phyloP scores from a whole-genome alignment of 37 sponge, comb jelly and placozoan species.

The Hormiphora californensis region DNA sequence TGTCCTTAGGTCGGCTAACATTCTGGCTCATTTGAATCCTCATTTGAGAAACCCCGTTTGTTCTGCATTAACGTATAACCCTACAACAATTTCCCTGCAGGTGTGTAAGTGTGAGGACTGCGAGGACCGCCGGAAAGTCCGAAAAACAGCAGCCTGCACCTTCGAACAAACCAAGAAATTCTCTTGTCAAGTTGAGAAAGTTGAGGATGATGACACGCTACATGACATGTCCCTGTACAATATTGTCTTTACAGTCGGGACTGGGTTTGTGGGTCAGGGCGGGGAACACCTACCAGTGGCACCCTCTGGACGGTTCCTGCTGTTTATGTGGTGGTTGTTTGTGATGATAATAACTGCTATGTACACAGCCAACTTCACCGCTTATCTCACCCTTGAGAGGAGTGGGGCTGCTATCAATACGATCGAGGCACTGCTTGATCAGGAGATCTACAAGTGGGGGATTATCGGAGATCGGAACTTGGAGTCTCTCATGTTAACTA shows the following conservation, averaged over 20 bases:
- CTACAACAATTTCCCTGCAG: too few relatives aligned
- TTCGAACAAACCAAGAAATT: not conserved
- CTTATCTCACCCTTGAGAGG: not conserved
- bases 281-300: not conserved
- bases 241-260: not conserved
- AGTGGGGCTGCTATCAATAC: not conserved
- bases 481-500: not conserved
- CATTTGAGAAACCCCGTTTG: too few relatives aligned
- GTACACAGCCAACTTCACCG: constrained; percentile 31
- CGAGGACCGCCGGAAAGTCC: not conserved
- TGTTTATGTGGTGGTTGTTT: constrained; percentile 14
- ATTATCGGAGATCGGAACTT: not conserved
- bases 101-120: not conserved
- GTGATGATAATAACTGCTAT: constrained; percentile 1
- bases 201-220: not conserved
- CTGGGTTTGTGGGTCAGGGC: not conserved
- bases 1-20: too few relatives aligned
- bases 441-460: not conserved
- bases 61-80: too few relatives aligned
- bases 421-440: not conserved
- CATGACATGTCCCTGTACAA: not conserved
- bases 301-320: not conserved
- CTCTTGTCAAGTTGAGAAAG: not conserved
- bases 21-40: too few relatives aligned
- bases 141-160: not conserved